Percentiles rank a stretch among this genome's conserved stretches.
These are phyloP conservation scores for Gadus macrocephalus DNA, from an alignment of 2,113 vertebrate genomes.

Conservation along the genomic window DNA sequence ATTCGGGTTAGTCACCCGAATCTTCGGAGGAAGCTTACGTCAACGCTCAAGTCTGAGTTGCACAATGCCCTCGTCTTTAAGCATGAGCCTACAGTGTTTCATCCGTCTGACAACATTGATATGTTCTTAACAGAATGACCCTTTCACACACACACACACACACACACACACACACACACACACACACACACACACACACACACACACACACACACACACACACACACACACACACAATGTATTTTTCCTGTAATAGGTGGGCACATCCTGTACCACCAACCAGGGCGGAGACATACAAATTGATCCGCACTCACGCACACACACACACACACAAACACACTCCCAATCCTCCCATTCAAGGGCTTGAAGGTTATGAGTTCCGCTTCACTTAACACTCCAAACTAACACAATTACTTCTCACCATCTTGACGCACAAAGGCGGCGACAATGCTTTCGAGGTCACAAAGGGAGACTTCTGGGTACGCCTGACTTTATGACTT, in stretches of 20 bases:
- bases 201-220: constrained; percentile 6
- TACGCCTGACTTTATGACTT: not conserved
- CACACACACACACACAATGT: constrained; percentile 19
- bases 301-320: constrained; percentile 29
- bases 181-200: not conserved
- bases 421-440: constrained; percentile 31
- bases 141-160: not conserved
- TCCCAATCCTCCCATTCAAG: not conserved
- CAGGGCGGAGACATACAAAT: constrained; percentile 4
- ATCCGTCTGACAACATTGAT: too few species aligned
- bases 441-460: constrained; percentile 7
- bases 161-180: not conserved
- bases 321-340: not conserved
- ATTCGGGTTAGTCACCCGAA: constrained; percentile 52
- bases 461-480: not conserved
- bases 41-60: constrained; percentile 17
- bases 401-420: constrained; percentile 35
- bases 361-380: constrained; percentile 23
- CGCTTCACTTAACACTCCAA: constrained; percentile 10
- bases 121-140: not conserved
- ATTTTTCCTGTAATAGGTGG: constrained; percentile 36
- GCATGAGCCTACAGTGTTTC: too few species aligned
- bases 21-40: constrained; percentile 25
- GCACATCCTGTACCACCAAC: constrained; percentile 37
- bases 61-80: not conserved